These are phyloP conservation scores for Protaetia brevitarsis DNA, from an alignment of 1,140 invertebrate species.

Conservation along the genomic window DNA sequence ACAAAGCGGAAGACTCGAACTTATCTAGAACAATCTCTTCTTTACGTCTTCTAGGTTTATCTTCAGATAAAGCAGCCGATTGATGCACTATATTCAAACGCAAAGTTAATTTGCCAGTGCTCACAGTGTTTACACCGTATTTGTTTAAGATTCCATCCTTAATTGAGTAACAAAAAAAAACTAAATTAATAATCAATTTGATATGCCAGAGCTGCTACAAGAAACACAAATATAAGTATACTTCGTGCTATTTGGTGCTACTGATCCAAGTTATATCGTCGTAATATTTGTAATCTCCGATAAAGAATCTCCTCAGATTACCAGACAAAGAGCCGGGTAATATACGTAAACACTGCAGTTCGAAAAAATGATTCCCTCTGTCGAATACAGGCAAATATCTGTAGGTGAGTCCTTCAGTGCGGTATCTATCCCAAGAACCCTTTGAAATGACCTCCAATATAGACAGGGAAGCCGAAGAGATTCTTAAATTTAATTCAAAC, in stretches of 20 bases:
- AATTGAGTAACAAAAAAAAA: conserved; percentile 29
- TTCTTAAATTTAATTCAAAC: conserved; percentile 27
- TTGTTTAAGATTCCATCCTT: conserved; percentile 39
- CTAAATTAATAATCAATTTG: neutral
- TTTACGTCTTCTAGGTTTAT: conserved; percentile 29
- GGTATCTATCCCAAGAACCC: conserved; percentile 38
- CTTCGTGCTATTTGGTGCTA: conserved; percentile 33
- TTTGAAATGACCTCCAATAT: conserved; percentile 43
- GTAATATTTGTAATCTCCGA: conserved; percentile 41
- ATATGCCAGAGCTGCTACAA: neutral
- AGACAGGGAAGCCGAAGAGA: conserved; percentile 31
- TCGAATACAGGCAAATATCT: conserved; percentile 35
- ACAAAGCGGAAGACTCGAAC: conserved; percentile 35
- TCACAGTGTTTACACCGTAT: conserved; percentile 35
- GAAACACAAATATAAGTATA: conserved; percentile 21
- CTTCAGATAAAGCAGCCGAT: conserved; percentile 26
- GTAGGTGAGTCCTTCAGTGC: conserved; percentile 43
- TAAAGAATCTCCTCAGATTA: conserved; percentile 41
- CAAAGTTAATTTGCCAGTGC: conserved; percentile 36
- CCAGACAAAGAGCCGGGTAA: conserved; percentile 24
- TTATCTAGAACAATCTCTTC: conserved; percentile 36
- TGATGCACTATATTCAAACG: conserved; percentile 40
- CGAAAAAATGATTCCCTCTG: conserved; percentile 35
- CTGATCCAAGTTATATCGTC: conserved; percentile 40
- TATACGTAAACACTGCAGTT: conserved; percentile 40